A percentile compares a stretch with the other conserved stretches of the same genome.
Evolutionary conservation across 2,888 invertebrate species (phyloP).

Genomic region (Cheiracanthium punctorium): DNA sequence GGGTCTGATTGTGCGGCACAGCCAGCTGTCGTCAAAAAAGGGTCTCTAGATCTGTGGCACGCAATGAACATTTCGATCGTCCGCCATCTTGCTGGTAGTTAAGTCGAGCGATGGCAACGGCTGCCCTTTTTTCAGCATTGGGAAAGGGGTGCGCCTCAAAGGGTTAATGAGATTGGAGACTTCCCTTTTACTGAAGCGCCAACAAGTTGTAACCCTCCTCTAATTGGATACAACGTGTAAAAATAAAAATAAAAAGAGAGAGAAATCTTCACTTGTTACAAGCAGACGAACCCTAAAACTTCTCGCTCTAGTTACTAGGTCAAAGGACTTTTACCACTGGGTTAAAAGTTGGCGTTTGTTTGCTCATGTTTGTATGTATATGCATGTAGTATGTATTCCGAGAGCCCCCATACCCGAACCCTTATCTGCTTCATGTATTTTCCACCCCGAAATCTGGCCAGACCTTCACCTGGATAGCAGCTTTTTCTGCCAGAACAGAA

Average conservation of each 20-base stretch:
- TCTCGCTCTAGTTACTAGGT: conserved; percentile 26
- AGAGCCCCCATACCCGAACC: not conserved
- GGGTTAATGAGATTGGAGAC: no score
- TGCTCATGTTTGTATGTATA: not conserved
- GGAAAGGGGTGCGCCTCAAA: no score
- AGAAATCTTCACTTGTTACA: not conserved
- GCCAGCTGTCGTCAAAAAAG: no score
- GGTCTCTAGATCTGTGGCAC: no score
- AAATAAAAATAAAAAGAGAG: no score
- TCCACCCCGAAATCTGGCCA: not conserved
- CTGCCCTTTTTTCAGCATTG: no score
- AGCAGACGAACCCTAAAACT: conserved; percentile 6
- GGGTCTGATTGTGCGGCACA: no score
- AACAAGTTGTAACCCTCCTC: not conserved
- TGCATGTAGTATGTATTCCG: no score
- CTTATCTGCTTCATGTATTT: conserved; percentile 12
- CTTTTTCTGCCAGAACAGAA: not conserved
- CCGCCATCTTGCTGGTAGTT: no score
- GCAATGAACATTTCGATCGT: no score
- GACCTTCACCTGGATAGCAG: conserved; percentile 27
- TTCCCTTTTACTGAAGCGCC: no score
- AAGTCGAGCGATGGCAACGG: no score
- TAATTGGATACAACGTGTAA: not conserved
- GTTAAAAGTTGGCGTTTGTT: conserved; percentile 6
- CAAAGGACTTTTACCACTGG: conserved; percentile 32